Evolutionary conservation across 2,888 invertebrate genomes (phyloP).

Genomic region (Leptura quadrifasciata): DNA sequence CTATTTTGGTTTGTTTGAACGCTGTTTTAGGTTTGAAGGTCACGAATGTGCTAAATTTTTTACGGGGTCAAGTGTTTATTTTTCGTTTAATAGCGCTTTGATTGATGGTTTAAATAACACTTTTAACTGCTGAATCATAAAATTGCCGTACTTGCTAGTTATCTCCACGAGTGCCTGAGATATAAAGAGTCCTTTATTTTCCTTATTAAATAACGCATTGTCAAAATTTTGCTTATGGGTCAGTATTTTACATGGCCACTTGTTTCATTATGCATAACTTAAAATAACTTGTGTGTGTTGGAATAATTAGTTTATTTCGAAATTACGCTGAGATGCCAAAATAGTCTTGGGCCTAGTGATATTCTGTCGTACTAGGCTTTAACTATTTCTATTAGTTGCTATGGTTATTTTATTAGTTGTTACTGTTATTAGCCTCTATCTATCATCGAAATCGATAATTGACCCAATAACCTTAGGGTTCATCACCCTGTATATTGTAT

Average conservation of each 20-base stretch:
- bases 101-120: conserved; percentile 9
- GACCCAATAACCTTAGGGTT: conserved; percentile 53
- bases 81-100: conserved; percentile 10
- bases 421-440: not conserved
- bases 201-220: not conserved
- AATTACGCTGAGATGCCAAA: not conserved
- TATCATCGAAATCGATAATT: conserved; percentile 49
- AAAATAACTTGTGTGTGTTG: not conserved
- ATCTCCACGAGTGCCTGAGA: not conserved
- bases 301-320: not conserved
- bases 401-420: conserved; percentile 9
- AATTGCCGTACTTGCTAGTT: not conserved
- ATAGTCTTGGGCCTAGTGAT: no score
- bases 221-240: conserved; percentile 1
- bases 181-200: not conserved
- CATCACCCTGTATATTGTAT: conserved; percentile 41
- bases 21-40: conserved; percentile 8
- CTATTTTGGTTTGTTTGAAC: conserved; percentile 17
- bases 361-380: not conserved
- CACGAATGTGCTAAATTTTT: conserved; percentile 6
- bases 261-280: conserved; percentile 7
- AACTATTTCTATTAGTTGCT: conserved; percentile 17
- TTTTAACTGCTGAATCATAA: not conserved
- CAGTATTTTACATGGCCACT: conserved; percentile 5
- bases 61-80: conserved; percentile 18